Evolutionary conservation across 2,797 vertebrate genomes (phyloP).

Genomic region (Staurois parvus): DNA sequence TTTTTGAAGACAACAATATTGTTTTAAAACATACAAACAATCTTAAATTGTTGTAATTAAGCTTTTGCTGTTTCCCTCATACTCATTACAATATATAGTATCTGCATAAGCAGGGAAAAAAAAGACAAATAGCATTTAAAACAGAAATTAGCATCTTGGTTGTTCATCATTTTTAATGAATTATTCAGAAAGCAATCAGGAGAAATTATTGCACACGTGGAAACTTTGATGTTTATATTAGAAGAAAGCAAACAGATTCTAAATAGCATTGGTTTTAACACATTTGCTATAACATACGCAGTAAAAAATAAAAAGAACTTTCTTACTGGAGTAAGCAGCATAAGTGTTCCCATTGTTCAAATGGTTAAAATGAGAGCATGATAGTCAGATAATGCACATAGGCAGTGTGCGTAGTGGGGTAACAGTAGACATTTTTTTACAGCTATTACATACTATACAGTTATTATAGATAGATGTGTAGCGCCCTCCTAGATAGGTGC

Average conservation of each 20-base stretch:
- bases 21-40: slow-evolving; percentile 49
- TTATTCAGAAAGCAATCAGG: slow-evolving; percentile 59
- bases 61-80: slow-evolving; percentile 35
- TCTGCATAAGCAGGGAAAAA: not conserved
- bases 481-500: no score
- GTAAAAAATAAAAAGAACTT: slow-evolving; percentile 17
- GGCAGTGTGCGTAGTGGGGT: not conserved
- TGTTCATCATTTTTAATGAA: slow-evolving; percentile 62
- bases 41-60: slow-evolving; percentile 60
- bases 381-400: no score
- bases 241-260: slow-evolving; percentile 37
- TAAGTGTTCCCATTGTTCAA: not conserved
- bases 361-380: no score
- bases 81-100: slow-evolving; percentile 44
- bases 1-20: slow-evolving; percentile 35
- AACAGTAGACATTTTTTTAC: not conserved
- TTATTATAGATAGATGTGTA: no score
- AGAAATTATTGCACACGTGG: slow-evolving; percentile 28
- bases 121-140: slow-evolving; percentile 53
- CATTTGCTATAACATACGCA: not conserved
- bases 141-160: slow-evolving; percentile 51
- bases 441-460: no score
- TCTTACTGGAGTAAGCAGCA: not conserved
- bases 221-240: slow-evolving; percentile 53
- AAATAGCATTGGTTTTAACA: slow-evolving; percentile 11